Percentiles rank a stretch among this genome's conserved stretches.
phyloP scores from a whole-genome alignment of 2,113 vertebrate genomes.

The Platichthys stellatus region DNA sequence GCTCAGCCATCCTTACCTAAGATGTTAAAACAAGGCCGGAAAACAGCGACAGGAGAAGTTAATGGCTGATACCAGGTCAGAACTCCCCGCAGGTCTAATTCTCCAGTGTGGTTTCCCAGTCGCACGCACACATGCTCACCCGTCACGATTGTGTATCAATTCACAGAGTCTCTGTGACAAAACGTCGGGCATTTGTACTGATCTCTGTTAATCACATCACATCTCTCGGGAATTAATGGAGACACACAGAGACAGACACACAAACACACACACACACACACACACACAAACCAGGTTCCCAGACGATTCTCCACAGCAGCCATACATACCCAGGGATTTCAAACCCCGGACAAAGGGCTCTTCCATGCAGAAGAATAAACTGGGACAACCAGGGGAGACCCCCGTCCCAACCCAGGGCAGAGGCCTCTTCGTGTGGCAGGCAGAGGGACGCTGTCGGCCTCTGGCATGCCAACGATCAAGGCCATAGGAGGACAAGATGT shows the following conservation, averaged over 20 bases:
- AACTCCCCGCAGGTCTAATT: conserved; percentile 42
- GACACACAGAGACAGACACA: conserved; percentile 4
- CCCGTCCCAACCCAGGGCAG: conserved; percentile 30
- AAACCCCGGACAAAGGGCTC: conserved; percentile 63
- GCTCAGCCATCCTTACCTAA: conserved; percentile 69
- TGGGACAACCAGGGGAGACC: conserved; percentile 46
- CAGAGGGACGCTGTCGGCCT: conserved; percentile 55
- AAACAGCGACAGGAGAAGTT: conserved; percentile 54
- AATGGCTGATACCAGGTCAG: conserved; percentile 52
- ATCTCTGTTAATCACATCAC: conserved; percentile 62
- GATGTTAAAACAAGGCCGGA: conserved; percentile 56
- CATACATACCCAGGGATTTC: conserved; percentile 51
- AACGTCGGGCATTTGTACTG: conserved; percentile 29
- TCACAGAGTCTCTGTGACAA: conserved; percentile 14
- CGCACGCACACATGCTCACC: background rate
- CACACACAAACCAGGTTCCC: conserved; percentile 43
- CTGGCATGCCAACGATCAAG: conserved; percentile 43
- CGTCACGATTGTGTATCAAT: conserved; percentile 29
- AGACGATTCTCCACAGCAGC: conserved; percentile 59
- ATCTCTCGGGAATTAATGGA: conserved; percentile 39
- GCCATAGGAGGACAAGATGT: conserved; percentile 29
- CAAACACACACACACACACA: conserved; percentile 21
- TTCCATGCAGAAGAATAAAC: conserved; percentile 69
- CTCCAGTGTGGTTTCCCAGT: conserved; percentile 22
- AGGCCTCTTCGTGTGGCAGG: conserved; percentile 61